Conservation (phyloP, 2,113 vertebrate species). For the Dicentrarchus labrax region DNA sequence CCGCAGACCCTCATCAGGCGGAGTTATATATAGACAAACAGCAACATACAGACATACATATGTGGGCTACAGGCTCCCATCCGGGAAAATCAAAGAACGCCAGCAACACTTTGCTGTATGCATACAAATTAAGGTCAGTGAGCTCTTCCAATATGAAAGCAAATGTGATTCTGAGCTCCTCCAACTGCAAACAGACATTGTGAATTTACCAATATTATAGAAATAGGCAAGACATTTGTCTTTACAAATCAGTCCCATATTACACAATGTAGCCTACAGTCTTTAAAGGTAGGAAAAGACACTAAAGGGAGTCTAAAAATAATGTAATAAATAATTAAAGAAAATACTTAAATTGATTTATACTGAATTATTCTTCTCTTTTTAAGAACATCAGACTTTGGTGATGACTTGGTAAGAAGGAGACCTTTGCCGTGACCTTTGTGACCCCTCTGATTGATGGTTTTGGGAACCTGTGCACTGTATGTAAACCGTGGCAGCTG, state of each 20-base stretch:
- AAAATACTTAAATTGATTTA: background rate
- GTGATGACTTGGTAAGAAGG: background rate
- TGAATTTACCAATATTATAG: background rate
- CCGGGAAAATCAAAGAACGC: background rate
- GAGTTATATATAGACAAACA: background rate
- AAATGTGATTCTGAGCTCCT: background rate
- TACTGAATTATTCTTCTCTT: background rate
- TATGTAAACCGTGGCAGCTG: slow-evolving; percentile 24
- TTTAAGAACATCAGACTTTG: background rate
- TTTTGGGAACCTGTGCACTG: background rate
- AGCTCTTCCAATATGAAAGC: background rate
- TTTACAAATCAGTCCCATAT: background rate
- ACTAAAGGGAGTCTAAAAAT: background rate
- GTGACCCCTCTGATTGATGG: background rate
- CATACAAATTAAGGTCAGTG: background rate
- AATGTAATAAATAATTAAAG: background rate
- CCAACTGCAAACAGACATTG: background rate
- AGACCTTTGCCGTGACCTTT: background rate
- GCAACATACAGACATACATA: no score
- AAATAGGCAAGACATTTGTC: background rate
- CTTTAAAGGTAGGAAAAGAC: background rate
- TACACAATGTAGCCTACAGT: background rate
- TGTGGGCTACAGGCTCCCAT: background rate
- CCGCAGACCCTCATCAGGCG: background rate
- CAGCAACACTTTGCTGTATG: background rate